Percentiles rank a stretch among this genome's conserved stretches.
Conservation (phyloP, 1,140 invertebrate genomes). For the Ceratosolen solmsi region DNA sequence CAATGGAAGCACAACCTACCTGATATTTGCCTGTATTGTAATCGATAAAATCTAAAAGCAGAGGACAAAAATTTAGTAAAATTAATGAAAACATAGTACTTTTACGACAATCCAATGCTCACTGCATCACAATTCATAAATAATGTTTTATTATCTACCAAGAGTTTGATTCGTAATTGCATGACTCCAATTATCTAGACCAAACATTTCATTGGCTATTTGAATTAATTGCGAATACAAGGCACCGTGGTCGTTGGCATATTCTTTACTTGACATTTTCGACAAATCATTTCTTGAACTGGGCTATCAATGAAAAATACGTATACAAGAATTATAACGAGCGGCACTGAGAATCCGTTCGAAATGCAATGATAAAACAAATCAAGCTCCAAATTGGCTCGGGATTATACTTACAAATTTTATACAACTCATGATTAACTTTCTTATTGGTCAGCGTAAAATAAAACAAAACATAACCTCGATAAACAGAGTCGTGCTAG, state of each 20-base stretch:
- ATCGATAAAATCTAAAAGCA: constrained; percentile 56
- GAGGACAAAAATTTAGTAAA: constrained; percentile 32
- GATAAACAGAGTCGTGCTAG: too few relatives aligned
- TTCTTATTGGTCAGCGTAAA: background rate
- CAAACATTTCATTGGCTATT: constrained; percentile 59
- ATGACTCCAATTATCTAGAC: constrained; percentile 61
- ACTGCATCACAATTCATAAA: too few relatives aligned
- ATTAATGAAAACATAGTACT: background rate
- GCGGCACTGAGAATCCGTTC: background rate
- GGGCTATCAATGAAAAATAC: constrained; percentile 33
- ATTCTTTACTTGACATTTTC: constrained; percentile 32
- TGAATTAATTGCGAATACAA: constrained; percentile 54
- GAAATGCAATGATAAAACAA: background rate
- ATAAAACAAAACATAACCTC: background rate
- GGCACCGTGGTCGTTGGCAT: background rate
- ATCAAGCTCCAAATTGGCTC: background rate
- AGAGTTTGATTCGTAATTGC: constrained; percentile 60
- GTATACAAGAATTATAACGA: background rate
- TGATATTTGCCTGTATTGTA: constrained; percentile 55
- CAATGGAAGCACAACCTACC: constrained; percentile 56
- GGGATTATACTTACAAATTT: constrained; percentile 50
- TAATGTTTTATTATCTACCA: constrained; percentile 54
- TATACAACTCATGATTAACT: constrained; percentile 47
- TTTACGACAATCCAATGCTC: too few relatives aligned
- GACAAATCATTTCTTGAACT: constrained; percentile 35